Evolutionary conservation across 2,888 invertebrate species (phyloP).

Genomic region (Auanema freiburgensis): DNA sequence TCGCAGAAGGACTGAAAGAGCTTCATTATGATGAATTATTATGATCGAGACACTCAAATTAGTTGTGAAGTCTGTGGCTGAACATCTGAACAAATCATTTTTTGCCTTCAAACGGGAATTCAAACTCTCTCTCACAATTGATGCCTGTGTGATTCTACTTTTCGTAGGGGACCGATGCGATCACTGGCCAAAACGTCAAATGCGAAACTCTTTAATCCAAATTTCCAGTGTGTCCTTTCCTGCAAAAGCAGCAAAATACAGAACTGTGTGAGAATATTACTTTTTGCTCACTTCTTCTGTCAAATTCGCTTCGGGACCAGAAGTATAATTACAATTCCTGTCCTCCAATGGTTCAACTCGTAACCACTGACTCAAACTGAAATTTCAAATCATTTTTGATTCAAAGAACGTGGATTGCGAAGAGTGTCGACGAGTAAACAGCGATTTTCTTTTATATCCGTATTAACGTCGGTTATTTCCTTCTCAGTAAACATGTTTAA

Average conservation of each 20-base stretch:
- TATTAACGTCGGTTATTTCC: no score
- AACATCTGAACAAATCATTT: slow-evolving; percentile 10
- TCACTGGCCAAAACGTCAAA: slow-evolving; percentile 89
- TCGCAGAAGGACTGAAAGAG: slow-evolving; percentile 90
- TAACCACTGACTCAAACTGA: slow-evolving; percentile 22
- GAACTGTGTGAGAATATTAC: not conserved
- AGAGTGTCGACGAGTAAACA: no score
- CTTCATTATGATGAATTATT: slow-evolving; percentile 98
- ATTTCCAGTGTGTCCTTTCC: slow-evolving; percentile 30
- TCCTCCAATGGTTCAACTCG: not conserved
- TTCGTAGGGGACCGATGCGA: slow-evolving; percentile 78
- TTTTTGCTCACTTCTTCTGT: not conserved
- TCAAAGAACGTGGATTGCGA: no score
- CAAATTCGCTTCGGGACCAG: not conserved
- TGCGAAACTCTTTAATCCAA: slow-evolving; percentile 82
- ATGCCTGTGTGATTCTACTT: slow-evolving; percentile 84
- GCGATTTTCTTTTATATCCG: no score
- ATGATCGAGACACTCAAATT: slow-evolving; percentile 72
- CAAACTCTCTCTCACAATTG: slow-evolving; percentile 71
- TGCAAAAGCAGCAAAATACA: slow-evolving; percentile 15
- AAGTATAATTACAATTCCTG: not conserved
- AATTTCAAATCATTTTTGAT: slow-evolving; percentile 4
- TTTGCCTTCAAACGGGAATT: not conserved
- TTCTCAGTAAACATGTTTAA: no score
- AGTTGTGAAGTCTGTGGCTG: not conserved